Base-by-base conservation (phyloP, 2,888 invertebrate genomes). In the Rhingia campestris region DNA sequence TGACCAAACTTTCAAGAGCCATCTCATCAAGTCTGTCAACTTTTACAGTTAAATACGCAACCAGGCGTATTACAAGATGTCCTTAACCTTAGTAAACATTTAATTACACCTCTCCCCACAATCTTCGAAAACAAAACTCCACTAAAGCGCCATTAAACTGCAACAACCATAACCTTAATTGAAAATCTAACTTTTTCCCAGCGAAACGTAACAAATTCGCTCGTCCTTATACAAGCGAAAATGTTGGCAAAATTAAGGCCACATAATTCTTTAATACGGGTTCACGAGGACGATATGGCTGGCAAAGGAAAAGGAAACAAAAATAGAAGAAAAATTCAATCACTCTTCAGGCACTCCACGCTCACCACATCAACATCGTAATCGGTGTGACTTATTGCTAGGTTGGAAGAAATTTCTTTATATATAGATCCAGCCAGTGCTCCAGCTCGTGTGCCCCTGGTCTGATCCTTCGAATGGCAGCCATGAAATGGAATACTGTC, bases 401-500 rank as follows among this genome's bases (percentile, higher is more conserved):
- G 61, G 70, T 70, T 70, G 54, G 37, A 32, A 49, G 74, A 64
- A 66, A 64, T 73, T 69, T 22, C 43, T 56, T 12, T 10, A 43
- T 39, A 35, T 43, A 2, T 22, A 22, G 1, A 22, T 1, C 53
- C 61, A 22, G 54, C 56, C 43, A 14, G 14, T 22, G 7, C 37
- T 43, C n/a, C 35, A 63, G 43, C 54, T 41, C 53, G 4, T 33
- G 33, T 56, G 58, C 35, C 22, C 22, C 22, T 22, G 54, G 79
- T 53, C 56, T 79, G 79, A 69, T 82, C 73, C 63, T 37, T 73
- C 47, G 35, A 9, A n/a, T 22, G 22, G 53, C 59, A 66, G 56
- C 67, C 73, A 64, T 74, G 58, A 74, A 84, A 84, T 69, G 74
- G 58, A 74, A 79, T 66, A 79, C 74, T 80, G 84, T 64, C 66